These are phyloP conservation scores for Nothocercus nigrocapillus DNA, from an alignment of 2,113 vertebrate species.

Conservation along the genomic window DNA sequence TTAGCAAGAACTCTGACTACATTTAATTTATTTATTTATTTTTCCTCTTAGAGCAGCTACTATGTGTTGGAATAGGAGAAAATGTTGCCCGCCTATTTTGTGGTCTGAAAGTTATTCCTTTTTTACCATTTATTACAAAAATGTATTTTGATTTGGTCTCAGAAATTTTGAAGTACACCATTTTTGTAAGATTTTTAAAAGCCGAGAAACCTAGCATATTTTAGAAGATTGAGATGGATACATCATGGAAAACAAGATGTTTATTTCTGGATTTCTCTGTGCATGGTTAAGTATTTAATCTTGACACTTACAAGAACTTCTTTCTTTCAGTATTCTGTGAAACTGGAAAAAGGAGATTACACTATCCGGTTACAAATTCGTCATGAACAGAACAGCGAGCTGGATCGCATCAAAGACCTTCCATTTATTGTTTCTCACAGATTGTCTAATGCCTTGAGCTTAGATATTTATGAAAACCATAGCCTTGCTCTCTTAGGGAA, in stretches of 20 bases:
- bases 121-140: background rate
- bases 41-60: background rate
- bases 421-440: conserved; percentile 96
- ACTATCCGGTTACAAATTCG: conserved; percentile 94
- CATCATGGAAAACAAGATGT: background rate
- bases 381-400: conserved; percentile 92
- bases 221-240: background rate
- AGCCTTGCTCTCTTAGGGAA: conserved; percentile 92
- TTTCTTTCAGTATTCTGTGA: conserved; percentile 91
- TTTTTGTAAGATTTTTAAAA: background rate
- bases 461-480: conserved; percentile 95
- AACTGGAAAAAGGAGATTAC: conserved; percentile 98
- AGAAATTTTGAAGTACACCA: background rate
- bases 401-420: conserved; percentile 96
- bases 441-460: conserved; percentile 89
- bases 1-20: background rate
- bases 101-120: background rate
- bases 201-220: background rate
- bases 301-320: background rate
- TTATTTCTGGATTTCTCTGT: background rate
- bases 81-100: background rate
- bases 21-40: background rate
- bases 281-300: background rate
- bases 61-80: background rate
- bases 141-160: background rate